phyloP scores from a whole-genome alignment of 2,888 invertebrate species.

The Caenorhabditis imperialis region DNA sequence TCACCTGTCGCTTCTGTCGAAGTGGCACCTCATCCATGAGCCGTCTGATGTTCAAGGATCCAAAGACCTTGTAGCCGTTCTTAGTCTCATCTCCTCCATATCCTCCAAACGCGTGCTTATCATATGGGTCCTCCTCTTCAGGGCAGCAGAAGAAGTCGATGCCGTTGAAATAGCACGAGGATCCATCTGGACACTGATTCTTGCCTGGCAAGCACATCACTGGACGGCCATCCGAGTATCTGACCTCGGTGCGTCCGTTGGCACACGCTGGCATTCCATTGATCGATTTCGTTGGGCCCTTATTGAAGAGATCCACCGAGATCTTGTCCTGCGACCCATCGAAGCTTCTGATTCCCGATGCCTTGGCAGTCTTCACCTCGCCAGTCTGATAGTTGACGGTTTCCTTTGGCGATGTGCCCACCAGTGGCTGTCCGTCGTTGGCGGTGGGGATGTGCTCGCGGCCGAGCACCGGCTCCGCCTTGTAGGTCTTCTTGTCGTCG shows the following conservation, averaged over 20 bases:
- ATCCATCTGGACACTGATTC: conserved; percentile 75
- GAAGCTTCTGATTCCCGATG: conserved; percentile 42
- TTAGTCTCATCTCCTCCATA: conserved; percentile 76
- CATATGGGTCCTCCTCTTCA: conserved; percentile 77
- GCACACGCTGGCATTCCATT: conserved; percentile 72
- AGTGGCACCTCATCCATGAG: conserved; percentile 63
- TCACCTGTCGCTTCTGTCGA: conserved; percentile 52
- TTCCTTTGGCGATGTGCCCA: conserved; percentile 69
- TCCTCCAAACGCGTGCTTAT: conserved; percentile 73
- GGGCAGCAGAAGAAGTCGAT: conserved; percentile 78
- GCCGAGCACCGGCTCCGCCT: conserved; percentile 56
- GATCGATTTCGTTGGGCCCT: conserved; percentile 19
- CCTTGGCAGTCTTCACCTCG: conserved; percentile 44
- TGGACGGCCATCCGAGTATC: conserved; percentile 66
- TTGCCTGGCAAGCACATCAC: conserved; percentile 78
- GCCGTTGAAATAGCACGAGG: conserved; percentile 78
- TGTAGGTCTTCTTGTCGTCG: conserved; percentile 49
- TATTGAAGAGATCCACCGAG: conserved; percentile 42
- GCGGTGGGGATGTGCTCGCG: conserved; percentile 48
- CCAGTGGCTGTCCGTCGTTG: conserved; percentile 65
- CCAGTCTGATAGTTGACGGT: conserved; percentile 71
- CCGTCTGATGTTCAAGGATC: conserved; percentile 68
- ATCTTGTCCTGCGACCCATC: conserved; percentile 38
- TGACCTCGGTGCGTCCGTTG: conserved; percentile 69
- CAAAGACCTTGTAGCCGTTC: conserved; percentile 75